Evolutionary conservation across 1,140 invertebrate species (phyloP).

Genomic region (Saccostrea echinata): DNA sequence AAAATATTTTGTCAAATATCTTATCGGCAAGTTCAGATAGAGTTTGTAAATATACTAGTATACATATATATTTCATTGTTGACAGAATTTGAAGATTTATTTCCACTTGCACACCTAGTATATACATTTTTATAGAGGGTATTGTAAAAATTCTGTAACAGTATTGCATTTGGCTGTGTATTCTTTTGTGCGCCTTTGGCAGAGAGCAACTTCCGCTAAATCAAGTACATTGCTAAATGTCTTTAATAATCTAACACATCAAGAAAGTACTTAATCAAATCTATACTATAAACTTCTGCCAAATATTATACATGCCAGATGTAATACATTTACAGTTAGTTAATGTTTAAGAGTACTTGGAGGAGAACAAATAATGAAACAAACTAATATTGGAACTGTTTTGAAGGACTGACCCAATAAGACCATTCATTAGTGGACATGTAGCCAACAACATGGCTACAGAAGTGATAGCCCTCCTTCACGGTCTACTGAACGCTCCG

Average conservation of each 20-base stretch:
- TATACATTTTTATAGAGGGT: no score
- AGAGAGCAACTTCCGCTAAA: neutral
- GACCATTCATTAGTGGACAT: slow-evolving; percentile 80
- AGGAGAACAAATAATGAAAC: neutral
- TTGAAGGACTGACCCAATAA: slow-evolving; percentile 77
- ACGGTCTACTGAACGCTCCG: slow-evolving; percentile 73
- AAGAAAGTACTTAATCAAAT: slow-evolving; percentile 79
- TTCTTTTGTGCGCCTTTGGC: no score
- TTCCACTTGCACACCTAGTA: no score
- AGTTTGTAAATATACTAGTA: neutral
- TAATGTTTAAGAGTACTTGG: no score
- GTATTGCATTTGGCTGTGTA: no score
- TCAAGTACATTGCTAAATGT: slow-evolving; percentile 6
- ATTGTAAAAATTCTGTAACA: no score
- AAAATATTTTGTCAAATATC: neutral
- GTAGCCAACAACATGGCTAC: slow-evolving; percentile 80
- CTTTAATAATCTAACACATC: slow-evolving; percentile 77
- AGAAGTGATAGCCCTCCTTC: slow-evolving; percentile 79
- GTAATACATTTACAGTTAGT: slow-evolving; percentile 75
- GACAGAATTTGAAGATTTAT: no score
- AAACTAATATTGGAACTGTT: neutral
- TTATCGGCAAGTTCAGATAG: neutral
- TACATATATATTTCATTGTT: no score
- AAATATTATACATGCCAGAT: slow-evolving; percentile 79
- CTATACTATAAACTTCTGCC: slow-evolving; percentile 80